Evolutionary conservation across 2,888 invertebrate genomes (phyloP).

Genomic region (Dicyrtomina minuta): DNA sequence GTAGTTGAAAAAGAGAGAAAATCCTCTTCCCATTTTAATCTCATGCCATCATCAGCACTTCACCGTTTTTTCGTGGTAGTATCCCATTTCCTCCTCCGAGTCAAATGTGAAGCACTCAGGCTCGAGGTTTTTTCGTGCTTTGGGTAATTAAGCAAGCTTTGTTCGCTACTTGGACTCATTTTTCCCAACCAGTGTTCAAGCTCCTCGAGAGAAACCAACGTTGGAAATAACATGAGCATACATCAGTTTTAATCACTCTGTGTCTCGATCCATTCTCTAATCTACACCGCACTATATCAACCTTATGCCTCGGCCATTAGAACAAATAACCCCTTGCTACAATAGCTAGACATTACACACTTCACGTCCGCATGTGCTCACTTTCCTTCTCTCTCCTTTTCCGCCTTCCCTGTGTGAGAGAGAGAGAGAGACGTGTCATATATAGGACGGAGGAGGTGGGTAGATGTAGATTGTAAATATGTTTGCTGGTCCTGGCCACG

Average conservation of each 20-base stretch:
- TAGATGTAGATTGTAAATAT: too few relatives aligned
- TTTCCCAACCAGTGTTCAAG: slow-evolving; percentile 42
- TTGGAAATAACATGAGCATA: slow-evolving; percentile 47
- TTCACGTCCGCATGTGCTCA: slow-evolving; percentile 18
- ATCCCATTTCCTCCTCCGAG: slow-evolving; percentile 52
- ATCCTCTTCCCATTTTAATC: slow-evolving; percentile 54
- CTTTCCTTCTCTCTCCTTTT: slow-evolving; percentile 6
- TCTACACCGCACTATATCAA: slow-evolving; percentile 48
- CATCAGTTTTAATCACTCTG: slow-evolving; percentile 52
- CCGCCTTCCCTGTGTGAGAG: too few relatives aligned
- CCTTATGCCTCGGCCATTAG: slow-evolving; percentile 34
- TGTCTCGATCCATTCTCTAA: slow-evolving; percentile 49
- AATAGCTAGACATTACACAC: slow-evolving; percentile 23
- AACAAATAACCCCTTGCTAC: slow-evolving; percentile 33
- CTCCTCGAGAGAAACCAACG: slow-evolving; percentile 20
- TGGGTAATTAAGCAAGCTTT: slow-evolving; percentile 54
- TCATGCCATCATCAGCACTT: slow-evolving; percentile 54
- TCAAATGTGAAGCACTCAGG: slow-evolving; percentile 54
- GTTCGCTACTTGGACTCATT: slow-evolving; percentile 53
- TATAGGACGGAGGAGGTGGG: too few relatives aligned
- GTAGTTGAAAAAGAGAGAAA: slow-evolving; percentile 39
- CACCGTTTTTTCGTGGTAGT: slow-evolving; percentile 45
- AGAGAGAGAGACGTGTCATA: too few relatives aligned
- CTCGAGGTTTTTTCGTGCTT: slow-evolving; percentile 52
- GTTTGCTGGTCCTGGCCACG: too few relatives aligned